Conservation (phyloP, 2,888 invertebrate species). For the Dromius quadrimaculatus region DNA sequence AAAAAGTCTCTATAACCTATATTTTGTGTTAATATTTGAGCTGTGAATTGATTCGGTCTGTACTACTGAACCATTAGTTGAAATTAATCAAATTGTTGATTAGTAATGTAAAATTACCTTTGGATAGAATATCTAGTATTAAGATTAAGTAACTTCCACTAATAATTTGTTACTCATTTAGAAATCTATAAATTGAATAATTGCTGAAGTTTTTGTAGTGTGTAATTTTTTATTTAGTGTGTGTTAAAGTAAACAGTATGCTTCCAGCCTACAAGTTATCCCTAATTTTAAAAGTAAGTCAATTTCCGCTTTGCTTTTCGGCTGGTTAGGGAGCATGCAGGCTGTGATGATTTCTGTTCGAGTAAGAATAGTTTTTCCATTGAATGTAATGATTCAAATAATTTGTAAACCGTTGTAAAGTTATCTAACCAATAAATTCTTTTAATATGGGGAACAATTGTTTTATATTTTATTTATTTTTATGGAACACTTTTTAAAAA, state of each 20-base stretch:
- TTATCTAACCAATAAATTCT: constrained; percentile 50
- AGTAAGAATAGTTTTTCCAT: constrained; percentile 32
- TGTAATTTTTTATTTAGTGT: constrained; percentile 30
- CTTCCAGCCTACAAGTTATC: constrained; percentile 51
- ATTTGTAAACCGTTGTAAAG: constrained; percentile 47
- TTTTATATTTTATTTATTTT: constrained; percentile 42
- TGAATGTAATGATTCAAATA: constrained; percentile 31
- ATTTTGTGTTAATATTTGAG: constrained; percentile 47
- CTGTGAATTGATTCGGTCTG: constrained; percentile 51
- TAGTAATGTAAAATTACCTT: constrained; percentile 43
- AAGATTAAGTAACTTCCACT: constrained; percentile 33
- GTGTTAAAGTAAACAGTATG: constrained; percentile 38
- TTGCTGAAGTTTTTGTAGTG: constrained; percentile 15
- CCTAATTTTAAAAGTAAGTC: constrained; percentile 43
- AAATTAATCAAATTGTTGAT: constrained; percentile 53
- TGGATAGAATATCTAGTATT: constrained; percentile 34
- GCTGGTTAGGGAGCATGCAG: constrained; percentile 54
- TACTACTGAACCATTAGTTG: constrained; percentile 47
- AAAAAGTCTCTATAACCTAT: constrained; percentile 33
- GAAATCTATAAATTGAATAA: constrained; percentile 15
- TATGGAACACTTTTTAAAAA: constrained; percentile 15
- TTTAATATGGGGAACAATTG: constrained; percentile 47
- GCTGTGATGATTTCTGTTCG: constrained; percentile 56
- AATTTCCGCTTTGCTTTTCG: constrained; percentile 36
- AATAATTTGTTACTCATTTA: constrained; percentile 20